phyloP scores from a whole-genome alignment of 2,888 invertebrate species.

The Brachylomia viminalis region DNA sequence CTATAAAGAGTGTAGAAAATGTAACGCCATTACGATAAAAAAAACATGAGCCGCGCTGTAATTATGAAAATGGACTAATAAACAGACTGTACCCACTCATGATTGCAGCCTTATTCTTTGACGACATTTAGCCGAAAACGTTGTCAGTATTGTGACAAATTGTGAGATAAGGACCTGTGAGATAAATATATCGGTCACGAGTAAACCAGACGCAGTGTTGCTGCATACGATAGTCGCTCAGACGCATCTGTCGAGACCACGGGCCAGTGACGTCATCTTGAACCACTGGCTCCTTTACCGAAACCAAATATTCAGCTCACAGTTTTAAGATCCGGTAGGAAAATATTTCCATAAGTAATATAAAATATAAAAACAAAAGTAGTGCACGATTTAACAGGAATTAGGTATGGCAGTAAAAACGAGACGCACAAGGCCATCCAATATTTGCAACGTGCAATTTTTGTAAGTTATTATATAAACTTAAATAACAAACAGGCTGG shows the following conservation, averaged over 20 bases:
- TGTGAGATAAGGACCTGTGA: conserved; percentile 82
- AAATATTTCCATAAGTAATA: conserved; percentile 36
- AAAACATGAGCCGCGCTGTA: neutral
- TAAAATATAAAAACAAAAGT: conserved; percentile 54
- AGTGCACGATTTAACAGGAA: conserved; percentile 64
- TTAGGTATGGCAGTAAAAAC: conserved; percentile 61
- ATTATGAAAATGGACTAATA: conserved; percentile 17
- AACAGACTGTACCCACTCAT: conserved; percentile 48
- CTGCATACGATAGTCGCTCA: conserved; percentile 41
- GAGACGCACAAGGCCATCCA: conserved; percentile 63
- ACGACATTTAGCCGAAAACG: conserved; percentile 79
- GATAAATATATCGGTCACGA: conserved; percentile 78
- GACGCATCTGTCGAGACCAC: conserved; percentile 49
- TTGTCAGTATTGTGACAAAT: conserved; percentile 86
- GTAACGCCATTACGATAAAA: neutral
- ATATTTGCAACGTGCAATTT: conserved; percentile 59
- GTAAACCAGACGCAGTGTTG: conserved; percentile 70
- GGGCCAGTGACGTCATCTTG: conserved; percentile 38
- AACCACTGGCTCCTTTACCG: conserved; percentile 18
- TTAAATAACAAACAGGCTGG: conserved; percentile 30
- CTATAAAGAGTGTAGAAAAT: neutral
- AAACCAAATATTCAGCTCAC: conserved; percentile 15
- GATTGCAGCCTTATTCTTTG: conserved; percentile 75
- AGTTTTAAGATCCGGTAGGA: conserved; percentile 54
- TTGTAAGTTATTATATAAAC: conserved; percentile 58